These are phyloP conservation scores for Heterotilapia buettikoferi DNA, from an alignment of 2,113 vertebrate species.

Conservation along the genomic window DNA sequence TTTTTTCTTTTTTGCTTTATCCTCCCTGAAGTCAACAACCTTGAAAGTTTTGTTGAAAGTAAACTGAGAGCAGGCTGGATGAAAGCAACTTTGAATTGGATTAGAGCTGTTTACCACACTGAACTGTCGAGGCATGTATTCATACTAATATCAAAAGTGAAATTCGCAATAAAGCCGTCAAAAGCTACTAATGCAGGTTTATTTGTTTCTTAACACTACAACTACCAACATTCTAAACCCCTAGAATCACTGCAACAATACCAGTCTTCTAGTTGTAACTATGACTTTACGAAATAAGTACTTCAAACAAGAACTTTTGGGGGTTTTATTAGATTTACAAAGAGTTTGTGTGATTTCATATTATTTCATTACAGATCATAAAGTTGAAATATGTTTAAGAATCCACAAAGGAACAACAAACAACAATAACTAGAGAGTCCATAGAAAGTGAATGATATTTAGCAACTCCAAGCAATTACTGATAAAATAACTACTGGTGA, in stretches of 20 bases:
- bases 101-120: neutral
- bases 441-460: neutral
- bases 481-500: neutral
- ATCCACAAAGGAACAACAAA: neutral
- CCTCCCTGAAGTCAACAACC: slow-evolving; percentile 35
- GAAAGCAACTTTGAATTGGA: neutral
- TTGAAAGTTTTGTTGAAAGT: slow-evolving; percentile 47
- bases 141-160: neutral
- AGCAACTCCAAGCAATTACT: neutral
- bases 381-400: neutral
- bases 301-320: neutral
- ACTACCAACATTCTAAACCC: neutral
- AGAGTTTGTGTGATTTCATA: neutral
- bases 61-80: neutral
- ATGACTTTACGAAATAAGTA: neutral
- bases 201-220: neutral
- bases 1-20: neutral
- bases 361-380: neutral
- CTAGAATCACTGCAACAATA: neutral
- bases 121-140: neutral
- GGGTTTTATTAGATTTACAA: neutral
- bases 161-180: neutral
- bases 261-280: neutral
- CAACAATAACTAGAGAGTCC: neutral
- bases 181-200: neutral